Conservation (phyloP, 2,113 vertebrate species). For the Rhipidura dahli region DNA sequence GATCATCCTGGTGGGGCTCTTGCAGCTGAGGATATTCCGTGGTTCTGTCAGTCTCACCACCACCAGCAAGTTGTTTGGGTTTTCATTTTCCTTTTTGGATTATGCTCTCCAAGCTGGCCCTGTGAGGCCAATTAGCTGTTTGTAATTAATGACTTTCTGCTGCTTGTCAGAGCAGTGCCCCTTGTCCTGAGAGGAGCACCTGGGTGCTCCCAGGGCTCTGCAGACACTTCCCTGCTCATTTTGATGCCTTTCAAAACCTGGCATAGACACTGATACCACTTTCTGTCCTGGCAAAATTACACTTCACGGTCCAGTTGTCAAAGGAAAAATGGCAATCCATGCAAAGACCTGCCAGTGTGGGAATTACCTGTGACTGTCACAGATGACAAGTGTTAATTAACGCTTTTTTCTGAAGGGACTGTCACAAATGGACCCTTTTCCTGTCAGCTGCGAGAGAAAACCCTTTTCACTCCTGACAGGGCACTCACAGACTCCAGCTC, state of each 20-base stretch:
- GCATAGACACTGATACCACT: neutral
- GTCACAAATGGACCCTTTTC: neutral
- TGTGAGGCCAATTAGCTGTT: neutral
- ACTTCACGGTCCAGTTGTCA: neutral
- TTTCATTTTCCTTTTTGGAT: neutral
- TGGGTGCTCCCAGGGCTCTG: neutral
- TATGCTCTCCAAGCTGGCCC: neutral
- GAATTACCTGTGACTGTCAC: conserved; percentile 12
- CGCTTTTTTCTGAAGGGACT: neutral
- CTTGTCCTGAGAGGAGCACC: neutral
- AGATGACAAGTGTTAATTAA: conserved; percentile 26
- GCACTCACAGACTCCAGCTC: neutral
- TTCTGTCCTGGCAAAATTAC: neutral
- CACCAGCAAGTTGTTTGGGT: neutral
- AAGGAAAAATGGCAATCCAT: neutral
- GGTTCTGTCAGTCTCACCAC: neutral
- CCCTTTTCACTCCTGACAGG: neutral
- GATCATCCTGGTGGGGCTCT: neutral
- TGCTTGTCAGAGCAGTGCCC: neutral
- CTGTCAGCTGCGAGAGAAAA: neutral
- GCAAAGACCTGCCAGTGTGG: neutral
- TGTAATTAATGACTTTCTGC: neutral
- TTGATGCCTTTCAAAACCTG: neutral
- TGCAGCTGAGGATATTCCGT: neutral
- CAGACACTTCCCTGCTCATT: neutral